Base-by-base conservation (phyloP, 2,113 vertebrate species). In the Lonchura striata region DNA sequence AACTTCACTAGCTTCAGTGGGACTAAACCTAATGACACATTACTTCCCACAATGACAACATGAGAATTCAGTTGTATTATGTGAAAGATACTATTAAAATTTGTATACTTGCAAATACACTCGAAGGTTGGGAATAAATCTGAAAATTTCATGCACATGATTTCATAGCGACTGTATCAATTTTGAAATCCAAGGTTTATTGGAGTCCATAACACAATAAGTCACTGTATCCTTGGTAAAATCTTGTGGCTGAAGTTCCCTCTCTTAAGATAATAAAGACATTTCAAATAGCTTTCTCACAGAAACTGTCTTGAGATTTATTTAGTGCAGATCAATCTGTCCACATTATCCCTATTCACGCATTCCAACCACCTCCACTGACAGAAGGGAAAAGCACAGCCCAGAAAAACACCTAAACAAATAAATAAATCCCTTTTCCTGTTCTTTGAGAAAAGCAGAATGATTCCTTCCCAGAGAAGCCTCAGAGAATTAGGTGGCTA, bases 391-490 rank as follows among this genome's bases (percentile, higher is more conserved):
- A 72, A 85, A 91, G 23, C 54, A 72, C 50, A 74, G 21, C 22
- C 46, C 54, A 91, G 66, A 82, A 92, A 90, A 91, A 50, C 37
- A 77, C 42, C 52, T 56, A 96, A 94, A 85, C 84, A 91, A 92
- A 96, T 50, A 95, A 93, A 95, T 90, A 86, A 90, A 93, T 80
- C 33, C 52, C 15, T 88, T 79, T 88, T 82, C 93, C 63, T 74
- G 53, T 72, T 70, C 59, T 91, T 81, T 95, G 81, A 91, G 65
- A 82, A 91, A 90, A 94, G 57, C 61, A 64, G 74, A 87, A 76
- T 46, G n/a, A 63, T 90, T 95, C 86, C 79, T 70, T 95, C 50
- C 46, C 63, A 77, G 42, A 74, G 66, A 85, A 85, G 68, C 59
- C 44, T 3, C 63, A 87, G 79, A 91, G 59, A 91, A 91, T 66